Percentiles rank a stretch among this genome's conserved stretches.
Conservation (phyloP, 2,113 vertebrate genomes). For the Cyphotilapia sp. region DNA sequence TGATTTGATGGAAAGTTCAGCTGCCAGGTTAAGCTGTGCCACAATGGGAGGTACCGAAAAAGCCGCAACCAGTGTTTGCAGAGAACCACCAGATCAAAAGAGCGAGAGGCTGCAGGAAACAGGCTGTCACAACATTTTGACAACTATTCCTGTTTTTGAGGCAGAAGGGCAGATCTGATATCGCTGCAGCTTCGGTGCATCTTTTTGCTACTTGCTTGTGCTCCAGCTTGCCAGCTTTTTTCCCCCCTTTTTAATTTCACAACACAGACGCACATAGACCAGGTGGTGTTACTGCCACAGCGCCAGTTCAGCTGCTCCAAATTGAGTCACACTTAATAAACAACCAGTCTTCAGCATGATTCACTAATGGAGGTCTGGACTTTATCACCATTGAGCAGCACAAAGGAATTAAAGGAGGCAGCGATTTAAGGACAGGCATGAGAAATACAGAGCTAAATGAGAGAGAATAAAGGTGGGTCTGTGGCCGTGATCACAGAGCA, state of each 20-base stretch:
- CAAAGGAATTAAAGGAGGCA: not conserved
- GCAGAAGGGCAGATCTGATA: not conserved
- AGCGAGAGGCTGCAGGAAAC: constrained; percentile 11
- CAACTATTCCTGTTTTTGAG: constrained; percentile 12
- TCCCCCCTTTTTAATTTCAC: not conserved
- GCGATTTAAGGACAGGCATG: not conserved
- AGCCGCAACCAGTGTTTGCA: not conserved
- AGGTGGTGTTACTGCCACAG: not conserved
- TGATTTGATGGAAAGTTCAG: constrained; percentile 23
- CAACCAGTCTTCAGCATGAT: not conserved
- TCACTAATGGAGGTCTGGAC: not conserved
- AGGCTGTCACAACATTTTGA: constrained; percentile 38
- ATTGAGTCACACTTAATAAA: constrained; percentile 16
- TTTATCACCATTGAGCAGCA: not conserved
- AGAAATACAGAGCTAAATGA: not conserved
- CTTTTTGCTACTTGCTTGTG: not conserved
- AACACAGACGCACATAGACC: not conserved
- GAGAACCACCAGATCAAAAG: not conserved
- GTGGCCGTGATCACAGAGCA: not conserved
- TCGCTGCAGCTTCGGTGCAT: not conserved
- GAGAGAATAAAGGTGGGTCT: not conserved
- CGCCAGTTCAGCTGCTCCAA: not conserved
- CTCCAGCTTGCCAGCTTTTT: not conserved
- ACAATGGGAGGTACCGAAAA: constrained; percentile 1
- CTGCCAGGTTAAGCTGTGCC: not conserved